phyloP scores from a whole-genome alignment of 2,113 vertebrate species.

The Castor canadensis region DNA sequence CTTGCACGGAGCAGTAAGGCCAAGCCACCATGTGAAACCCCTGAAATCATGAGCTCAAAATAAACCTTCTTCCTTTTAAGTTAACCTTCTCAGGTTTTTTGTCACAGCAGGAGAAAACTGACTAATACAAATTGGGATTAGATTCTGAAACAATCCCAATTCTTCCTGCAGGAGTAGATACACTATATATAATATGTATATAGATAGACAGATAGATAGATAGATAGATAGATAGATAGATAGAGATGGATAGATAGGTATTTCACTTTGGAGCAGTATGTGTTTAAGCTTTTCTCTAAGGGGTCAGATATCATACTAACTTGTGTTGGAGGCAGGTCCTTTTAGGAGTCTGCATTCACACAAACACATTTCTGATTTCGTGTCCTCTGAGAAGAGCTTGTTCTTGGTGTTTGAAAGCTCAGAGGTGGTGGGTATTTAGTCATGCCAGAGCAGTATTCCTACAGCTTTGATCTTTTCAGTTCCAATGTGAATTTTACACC shows the following conservation, averaged over 20 bases:
- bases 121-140: background rate
- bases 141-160: too few species aligned
- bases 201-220: too few species aligned
- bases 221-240: too few species aligned
- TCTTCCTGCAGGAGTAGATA: background rate
- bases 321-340: background rate
- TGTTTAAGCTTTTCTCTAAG: background rate
- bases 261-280: rapidly evolving
- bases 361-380: background rate
- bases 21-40: background rate
- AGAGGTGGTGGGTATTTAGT: background rate
- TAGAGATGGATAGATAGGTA: too few species aligned
- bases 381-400: background rate
- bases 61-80: too few species aligned
- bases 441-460: background rate
- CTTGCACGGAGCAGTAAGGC: rapidly evolving
- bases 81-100: background rate
- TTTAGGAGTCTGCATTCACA: too few species aligned
- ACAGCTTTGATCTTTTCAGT: background rate
- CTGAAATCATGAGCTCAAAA: background rate
- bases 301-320: rapidly evolving
- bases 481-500: background rate
- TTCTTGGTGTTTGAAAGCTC: background rate
- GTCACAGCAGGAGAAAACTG: background rate
- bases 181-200: too few species aligned